Base-by-base conservation (phyloP, 2,888 invertebrate species). In the Acrobasis consociella region DNA sequence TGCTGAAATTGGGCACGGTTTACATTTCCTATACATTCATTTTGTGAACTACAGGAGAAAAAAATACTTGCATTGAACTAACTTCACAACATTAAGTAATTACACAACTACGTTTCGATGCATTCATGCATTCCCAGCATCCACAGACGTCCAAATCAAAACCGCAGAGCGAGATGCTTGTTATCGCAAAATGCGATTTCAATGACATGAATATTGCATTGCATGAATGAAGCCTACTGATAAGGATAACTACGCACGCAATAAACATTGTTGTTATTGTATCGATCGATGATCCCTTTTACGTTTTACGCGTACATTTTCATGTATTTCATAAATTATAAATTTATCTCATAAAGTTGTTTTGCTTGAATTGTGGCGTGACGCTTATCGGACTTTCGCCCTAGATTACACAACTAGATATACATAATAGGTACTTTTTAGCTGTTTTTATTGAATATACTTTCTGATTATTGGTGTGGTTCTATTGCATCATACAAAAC, bases 171-270 rank as follows among this genome's bases (percentile, higher is more conserved):
- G 53, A 13, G 9, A 37, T 15, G 39, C 16, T 15, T 38, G 38
- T 55, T 55, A 55, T 55, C 55, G 10, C 15, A 16, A 38, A 55
- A 55, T 55, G 55, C 55, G 55, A 58, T 58, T 58, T 49, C 49
- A 49, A 49, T 58, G 46, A 49, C 49, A 58, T 49, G 16, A 58
- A 49, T 59, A 49, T 61, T 49, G 58, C 52, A 49, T 61, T 49
- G 58, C 52, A 64, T 64, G 64, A 64, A 64, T 64, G 64, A 62
- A 61, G 56, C 37, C 49, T 55, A 51, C 55, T 59, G 31, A 56
- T 58, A 60, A 52, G 38, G 58, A 58, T 46, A 49, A 58, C 39
- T 62, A 55, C 64, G 58, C 53, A 58, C 52, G 38, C 31, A 38
- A 58, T 59, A 46, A 64, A 59, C 64, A 62, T 51, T 49, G 58